Evolutionary conservation across 1,140 invertebrate genomes (phyloP), one percentile per base, ranked within the genome.

Genomic region (Dendroctonus valens): DNA sequence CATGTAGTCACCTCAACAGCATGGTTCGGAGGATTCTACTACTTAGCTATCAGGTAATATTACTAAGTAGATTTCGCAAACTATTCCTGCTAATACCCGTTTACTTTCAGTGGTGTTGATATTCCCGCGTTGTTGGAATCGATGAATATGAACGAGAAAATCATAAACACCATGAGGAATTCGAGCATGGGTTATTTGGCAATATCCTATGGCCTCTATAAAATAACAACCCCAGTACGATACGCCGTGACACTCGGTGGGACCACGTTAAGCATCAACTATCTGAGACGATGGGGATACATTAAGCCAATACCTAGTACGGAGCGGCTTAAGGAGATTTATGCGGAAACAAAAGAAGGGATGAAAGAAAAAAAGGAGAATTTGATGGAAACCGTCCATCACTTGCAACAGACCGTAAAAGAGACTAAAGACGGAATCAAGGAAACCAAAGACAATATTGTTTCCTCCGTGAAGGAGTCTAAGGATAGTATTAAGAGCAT

Each of bases 201-300:
- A 11, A 82, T 96, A 12, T 85, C 93, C 0, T 96, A 94, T 81
- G 88, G 92, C 5, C 82, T 94, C 72, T 98, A 97, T 77, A 97
- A 98, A 84, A 82, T 97, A 69, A 87, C 88, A 11, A 95, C 94
- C 15, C 96, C 96, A 2, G 74, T 92, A 11, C 82, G 96, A 71
- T 98, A 97, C 80, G 90, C 92, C 3, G 88, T 96, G 0, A 97
- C 95, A 38, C 73, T 98, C 83, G 86, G 86, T 74, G 89, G 87
- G 38, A 90, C 89, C 15, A 90, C 88, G 26, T 76, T 86, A 71
- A 83, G 86, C 8, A 90, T 92, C 57, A 88, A 85, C 60, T 88
- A 85, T 72, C 77, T 91, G 62, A 83, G 82, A 72, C 81, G 81
- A 59, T 81, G 83, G 69, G 89, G 89, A 11, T 87, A 85, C 74